A percentile compares a stretch with the other conserved stretches of the same genome.
phyloP scores from a whole-genome alignment of 2,113 vertebrate species.

The Pluvialis apricaria region DNA sequence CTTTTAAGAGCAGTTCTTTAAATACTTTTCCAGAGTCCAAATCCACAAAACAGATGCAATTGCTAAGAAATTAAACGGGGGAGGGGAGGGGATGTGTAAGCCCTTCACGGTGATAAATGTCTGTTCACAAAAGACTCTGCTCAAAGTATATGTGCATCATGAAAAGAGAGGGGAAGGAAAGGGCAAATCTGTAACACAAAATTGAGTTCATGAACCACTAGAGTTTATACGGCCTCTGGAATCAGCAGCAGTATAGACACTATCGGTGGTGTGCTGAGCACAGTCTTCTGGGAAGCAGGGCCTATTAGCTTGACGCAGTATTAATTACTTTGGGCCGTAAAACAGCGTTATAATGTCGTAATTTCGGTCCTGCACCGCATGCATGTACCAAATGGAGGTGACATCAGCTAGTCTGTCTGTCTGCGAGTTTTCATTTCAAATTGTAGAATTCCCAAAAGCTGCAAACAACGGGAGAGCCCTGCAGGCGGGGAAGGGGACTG shows the following conservation, averaged over 20 bases:
- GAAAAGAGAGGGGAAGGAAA: not conserved
- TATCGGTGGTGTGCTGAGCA: accelerated
- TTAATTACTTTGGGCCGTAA: not conserved
- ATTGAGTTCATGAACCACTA: not conserved
- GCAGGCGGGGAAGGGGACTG: not conserved
- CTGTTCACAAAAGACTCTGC: not conserved
- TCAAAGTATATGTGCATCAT: not conserved
- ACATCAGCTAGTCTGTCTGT: not conserved
- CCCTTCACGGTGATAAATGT: not conserved
- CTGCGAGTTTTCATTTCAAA: not conserved
- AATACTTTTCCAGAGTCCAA: not conserved
- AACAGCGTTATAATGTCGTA: not conserved
- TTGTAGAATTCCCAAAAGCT: not conserved
- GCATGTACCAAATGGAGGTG: not conserved
- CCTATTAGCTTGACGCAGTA: not conserved
- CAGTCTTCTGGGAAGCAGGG: not conserved
- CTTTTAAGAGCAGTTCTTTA: not conserved
- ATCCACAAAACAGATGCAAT: not conserved
- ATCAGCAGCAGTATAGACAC: not conserved
- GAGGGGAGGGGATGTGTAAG: not conserved
- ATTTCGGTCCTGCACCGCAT: not conserved
- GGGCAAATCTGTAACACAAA: not conserved
- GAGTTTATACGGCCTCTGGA: not conserved
- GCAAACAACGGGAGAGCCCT: not conserved
- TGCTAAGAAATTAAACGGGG: not conserved